These are phyloP conservation scores for Philopedon plagiatum DNA, from an alignment of 2,888 invertebrate genomes.

Conservation along the genomic window DNA sequence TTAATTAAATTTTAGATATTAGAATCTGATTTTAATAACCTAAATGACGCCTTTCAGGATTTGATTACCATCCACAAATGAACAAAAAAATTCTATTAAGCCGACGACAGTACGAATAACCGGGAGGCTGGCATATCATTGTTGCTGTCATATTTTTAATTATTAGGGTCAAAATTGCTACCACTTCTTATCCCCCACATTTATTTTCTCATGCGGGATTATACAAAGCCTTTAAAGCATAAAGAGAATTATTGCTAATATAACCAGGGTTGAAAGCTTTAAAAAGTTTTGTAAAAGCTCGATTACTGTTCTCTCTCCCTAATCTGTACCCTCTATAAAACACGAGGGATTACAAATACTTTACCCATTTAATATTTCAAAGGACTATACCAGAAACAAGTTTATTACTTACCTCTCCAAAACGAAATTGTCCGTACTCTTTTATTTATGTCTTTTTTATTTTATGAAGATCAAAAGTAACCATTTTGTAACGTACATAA, in stretches of 20 bases:
- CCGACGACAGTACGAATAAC: no score
- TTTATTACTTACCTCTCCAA: background rate
- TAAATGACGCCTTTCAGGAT: no score
- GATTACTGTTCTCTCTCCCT: background rate
- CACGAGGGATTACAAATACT: background rate
- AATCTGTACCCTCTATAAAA: background rate
- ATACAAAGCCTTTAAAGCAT: background rate
- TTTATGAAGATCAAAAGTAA: no score
- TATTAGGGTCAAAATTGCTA: background rate
- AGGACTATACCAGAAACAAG: background rate
- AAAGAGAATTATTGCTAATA: background rate
- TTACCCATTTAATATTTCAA: background rate
- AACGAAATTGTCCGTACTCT: no score
- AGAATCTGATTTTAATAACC: no score
- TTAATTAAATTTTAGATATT: no score
- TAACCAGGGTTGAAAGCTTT: background rate
- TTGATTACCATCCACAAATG: no score
- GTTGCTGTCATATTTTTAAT: background rate
- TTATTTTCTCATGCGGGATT: slow-evolving; percentile 2
- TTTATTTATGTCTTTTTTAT: no score
- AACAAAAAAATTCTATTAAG: no score
- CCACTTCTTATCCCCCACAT: background rate
- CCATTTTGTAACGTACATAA: no score
- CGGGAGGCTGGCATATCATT: no score
- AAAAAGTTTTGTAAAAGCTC: slow-evolving; percentile 1